phyloP scores from a whole-genome alignment of 2,797 vertebrate species.

The Melanotaenia trifasciata region DNA sequence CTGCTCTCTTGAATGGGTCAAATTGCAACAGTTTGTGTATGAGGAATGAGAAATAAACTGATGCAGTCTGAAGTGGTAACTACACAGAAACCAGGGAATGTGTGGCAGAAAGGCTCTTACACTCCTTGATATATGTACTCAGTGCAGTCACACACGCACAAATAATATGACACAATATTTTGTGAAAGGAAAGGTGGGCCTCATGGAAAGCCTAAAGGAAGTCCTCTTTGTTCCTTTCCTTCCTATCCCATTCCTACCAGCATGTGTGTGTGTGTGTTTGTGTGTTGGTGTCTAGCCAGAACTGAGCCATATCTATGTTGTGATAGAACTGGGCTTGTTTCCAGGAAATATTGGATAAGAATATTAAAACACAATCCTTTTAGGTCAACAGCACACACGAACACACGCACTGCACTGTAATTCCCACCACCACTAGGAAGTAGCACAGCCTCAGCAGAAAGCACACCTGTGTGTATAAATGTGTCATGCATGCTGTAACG shows the following conservation, averaged over 20 bases:
- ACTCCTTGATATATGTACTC: not conserved
- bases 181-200: slow-evolving; percentile 70
- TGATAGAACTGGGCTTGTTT: slow-evolving; percentile 64
- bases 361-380: slow-evolving; percentile 59
- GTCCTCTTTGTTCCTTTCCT: slow-evolving; percentile 72
- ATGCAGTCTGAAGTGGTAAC: not conserved
- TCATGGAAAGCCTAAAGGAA: slow-evolving; percentile 76
- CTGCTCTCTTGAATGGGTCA: slow-evolving; percentile 12
- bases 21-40: not conserved
- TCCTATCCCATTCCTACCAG: slow-evolving; percentile 68
- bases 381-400: slow-evolving; percentile 17
- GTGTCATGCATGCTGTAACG: slow-evolving; percentile 15
- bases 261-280: slow-evolving; percentile 27
- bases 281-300: slow-evolving; percentile 22
- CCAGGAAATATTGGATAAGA: slow-evolving; percentile 71
- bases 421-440: slow-evolving; percentile 13
- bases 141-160: slow-evolving; percentile 12
- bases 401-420: not conserved
- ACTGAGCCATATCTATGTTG: slow-evolving; percentile 63
- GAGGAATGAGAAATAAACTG: not conserved
- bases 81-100: not conserved
- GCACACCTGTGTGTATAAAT: not conserved
- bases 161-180: slow-evolving; percentile 53
- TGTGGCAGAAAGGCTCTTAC: slow-evolving; percentile 1
- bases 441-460: slow-evolving; percentile 8